Conservation (phyloP, 2,888 invertebrate species). For the Perithous albicinctus region DNA sequence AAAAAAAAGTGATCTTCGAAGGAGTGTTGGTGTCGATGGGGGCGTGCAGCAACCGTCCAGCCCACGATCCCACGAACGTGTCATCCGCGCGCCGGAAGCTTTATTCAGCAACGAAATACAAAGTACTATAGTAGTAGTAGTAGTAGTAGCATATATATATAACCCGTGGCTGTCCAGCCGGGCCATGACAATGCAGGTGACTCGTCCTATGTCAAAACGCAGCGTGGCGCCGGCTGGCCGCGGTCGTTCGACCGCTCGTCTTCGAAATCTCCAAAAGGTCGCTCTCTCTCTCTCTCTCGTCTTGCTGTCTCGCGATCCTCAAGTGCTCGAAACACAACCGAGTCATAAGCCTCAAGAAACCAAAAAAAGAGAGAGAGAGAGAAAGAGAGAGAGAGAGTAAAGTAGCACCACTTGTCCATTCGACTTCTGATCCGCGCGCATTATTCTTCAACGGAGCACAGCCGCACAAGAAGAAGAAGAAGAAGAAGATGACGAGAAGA, state of each 20-base stretch:
- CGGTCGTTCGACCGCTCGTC: conserved; percentile 40
- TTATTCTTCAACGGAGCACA: conserved; percentile 59
- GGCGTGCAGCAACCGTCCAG: conserved; percentile 45
- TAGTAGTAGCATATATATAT: conserved; percentile 48
- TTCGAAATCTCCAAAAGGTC: conserved; percentile 61
- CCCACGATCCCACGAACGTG: conserved; percentile 52
- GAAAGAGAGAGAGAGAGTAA: conserved; percentile 61
- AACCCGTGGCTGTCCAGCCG: conserved; percentile 67
- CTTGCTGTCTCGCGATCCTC: conserved; percentile 58
- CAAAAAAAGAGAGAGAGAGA: conserved; percentile 48
- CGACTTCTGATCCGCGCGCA: conserved; percentile 54
- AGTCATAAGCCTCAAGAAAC: conserved; percentile 40
- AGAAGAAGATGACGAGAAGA: conserved; percentile 49
- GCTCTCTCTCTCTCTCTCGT: conserved; percentile 64
- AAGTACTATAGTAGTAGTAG: too few species aligned
- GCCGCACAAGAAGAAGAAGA: conserved; percentile 52
- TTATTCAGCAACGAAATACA: conserved; percentile 38
- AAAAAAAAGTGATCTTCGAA: not conserved
- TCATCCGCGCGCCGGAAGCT: conserved; percentile 63
- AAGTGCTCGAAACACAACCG: conserved; percentile 55
- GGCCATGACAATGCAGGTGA: conserved; percentile 84
- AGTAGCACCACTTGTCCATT: conserved; percentile 64
- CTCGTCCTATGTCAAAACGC: conserved; percentile 84
- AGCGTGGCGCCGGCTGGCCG: conserved; percentile 81
- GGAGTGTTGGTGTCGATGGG: conserved; percentile 24